Conservation (phyloP, 92 coral and sea anemone genomes). For the Porites rus region DNA sequence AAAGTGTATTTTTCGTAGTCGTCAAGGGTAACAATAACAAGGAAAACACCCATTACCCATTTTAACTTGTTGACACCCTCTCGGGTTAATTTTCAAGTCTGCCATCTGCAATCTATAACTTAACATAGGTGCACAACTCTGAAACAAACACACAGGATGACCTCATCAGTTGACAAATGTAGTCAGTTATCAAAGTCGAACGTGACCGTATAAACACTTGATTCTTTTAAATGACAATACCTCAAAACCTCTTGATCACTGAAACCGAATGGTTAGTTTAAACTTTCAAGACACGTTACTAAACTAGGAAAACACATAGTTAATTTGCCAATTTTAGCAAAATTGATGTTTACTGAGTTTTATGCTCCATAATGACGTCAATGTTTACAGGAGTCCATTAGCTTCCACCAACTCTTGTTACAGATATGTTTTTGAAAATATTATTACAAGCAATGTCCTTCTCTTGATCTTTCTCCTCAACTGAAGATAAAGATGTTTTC, state of each 20-base stretch:
- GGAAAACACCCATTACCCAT: too few species aligned
- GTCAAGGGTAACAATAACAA: too few species aligned
- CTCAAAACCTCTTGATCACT: neutral
- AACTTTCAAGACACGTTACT: neutral
- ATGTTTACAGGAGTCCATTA: neutral
- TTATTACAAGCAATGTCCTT: neutral
- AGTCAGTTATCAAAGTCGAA: neutral
- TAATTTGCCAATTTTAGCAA: too few species aligned
- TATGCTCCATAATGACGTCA: neutral
- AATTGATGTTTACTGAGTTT: too few species aligned
- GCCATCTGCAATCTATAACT: too few species aligned
- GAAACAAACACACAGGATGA: too few species aligned
- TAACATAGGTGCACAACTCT: too few species aligned
- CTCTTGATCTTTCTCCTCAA: neutral
- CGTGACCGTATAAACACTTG: too few species aligned
- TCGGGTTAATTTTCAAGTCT: too few species aligned
- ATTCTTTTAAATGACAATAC: neutral
- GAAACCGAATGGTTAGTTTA: neutral
- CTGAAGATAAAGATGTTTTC: neutral
- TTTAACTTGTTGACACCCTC: too few species aligned
- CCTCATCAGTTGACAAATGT: neutral
- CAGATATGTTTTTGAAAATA: too few species aligned
- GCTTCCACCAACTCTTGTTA: neutral
- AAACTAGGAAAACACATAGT: neutral
- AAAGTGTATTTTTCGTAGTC: too few species aligned